A percentile compares a stretch with the other conserved stretches of the same genome.
Evolutionary conservation across 2,113 vertebrate genomes (phyloP).

Genomic region (Crypturellus undulatus): DNA sequence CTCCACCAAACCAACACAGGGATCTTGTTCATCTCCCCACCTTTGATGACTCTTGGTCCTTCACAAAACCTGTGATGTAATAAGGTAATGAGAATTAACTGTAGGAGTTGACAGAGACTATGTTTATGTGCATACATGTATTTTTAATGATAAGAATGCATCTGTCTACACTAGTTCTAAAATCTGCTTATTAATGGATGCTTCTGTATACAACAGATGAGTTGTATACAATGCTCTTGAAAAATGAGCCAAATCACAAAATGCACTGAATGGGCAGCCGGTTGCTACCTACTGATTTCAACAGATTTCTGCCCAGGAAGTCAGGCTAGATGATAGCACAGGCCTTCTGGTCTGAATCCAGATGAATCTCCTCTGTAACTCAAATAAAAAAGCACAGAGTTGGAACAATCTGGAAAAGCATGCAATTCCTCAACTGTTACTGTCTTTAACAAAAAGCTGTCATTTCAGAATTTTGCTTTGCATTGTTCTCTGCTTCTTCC

Average conservation of each 20-base stretch:
- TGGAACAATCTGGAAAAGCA: slow-evolving; percentile 9
- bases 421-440: neutral
- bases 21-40: neutral
- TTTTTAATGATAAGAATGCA: neutral
- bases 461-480: neutral
- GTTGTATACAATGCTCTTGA: neutral
- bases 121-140: neutral
- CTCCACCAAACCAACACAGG: neutral
- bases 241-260: slow-evolving; percentile 14
- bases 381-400: neutral
- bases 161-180: neutral
- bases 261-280: neutral
- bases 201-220: neutral
- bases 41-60: neutral
- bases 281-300: neutral
- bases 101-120: neutral
- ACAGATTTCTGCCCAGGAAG: neutral
- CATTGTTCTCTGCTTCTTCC: neutral
- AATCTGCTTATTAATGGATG: neutral
- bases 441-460: neutral
- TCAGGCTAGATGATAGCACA: neutral
- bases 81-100: neutral
- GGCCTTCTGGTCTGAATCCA: neutral
- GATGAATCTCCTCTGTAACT: neutral
- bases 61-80: neutral